Evolutionary conservation across 2,797 vertebrate species (phyloP).

Genomic region (Pangasius djambal): DNA sequence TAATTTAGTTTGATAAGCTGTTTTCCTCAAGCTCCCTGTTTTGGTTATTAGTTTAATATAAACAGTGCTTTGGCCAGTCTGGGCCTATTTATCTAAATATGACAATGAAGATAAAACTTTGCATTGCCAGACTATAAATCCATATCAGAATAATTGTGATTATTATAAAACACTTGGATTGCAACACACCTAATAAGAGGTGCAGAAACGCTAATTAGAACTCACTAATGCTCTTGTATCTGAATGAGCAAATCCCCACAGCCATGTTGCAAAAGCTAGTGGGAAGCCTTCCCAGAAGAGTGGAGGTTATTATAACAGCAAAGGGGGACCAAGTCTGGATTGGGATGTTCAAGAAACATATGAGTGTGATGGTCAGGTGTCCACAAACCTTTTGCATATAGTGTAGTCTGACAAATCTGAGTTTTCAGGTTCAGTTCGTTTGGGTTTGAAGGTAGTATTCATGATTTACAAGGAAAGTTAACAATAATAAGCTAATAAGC

Average conservation of each 20-base stretch:
- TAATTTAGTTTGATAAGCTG: conserved; percentile 13
- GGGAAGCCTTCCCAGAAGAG: too few species aligned
- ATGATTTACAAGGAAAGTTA: neutral
- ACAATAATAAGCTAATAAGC: neutral
- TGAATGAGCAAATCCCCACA: neutral
- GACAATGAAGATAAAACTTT: neutral
- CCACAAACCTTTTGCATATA: neutral
- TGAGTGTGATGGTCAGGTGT: neutral
- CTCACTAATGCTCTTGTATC: neutral
- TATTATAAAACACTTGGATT: neutral
- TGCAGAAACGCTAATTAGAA: neutral
- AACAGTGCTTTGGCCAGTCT: conserved; percentile 1
- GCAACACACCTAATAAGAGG: neutral
- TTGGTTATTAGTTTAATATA: conserved; percentile 28
- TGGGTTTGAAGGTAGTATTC: neutral
- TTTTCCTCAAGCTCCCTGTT: conserved; percentile 22
- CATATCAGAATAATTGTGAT: neutral
- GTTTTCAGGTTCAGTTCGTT: neutral
- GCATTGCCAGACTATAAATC: neutral
- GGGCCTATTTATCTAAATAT: conserved; percentile 30
- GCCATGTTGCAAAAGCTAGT: neutral
- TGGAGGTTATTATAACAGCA: neutral
- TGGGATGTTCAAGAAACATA: neutral
- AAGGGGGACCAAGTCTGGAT: neutral
- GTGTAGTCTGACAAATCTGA: neutral